Evolutionary conservation across 2,797 vertebrate species (phyloP), one percentile per base, ranked within the genome.

Genomic region (Balearica regulorum): DNA sequence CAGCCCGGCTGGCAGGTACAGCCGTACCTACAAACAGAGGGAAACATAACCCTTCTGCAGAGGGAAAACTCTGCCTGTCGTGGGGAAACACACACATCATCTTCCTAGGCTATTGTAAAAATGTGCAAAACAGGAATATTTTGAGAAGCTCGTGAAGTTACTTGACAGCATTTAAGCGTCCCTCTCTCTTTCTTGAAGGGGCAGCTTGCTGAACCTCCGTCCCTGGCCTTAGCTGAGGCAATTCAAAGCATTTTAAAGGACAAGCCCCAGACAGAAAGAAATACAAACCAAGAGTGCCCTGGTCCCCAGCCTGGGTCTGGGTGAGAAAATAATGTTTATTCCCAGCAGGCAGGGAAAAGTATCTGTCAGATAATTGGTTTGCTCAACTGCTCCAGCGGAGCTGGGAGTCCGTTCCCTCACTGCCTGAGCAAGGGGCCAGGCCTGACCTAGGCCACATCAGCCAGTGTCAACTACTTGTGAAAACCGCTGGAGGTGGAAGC

Each of bases 11-110:
- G n/a, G 13, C 41, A 0, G 31, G 43, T n/a, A 1, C n/a, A 9
- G 79, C 62, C 54, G 0, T 11, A 5, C 8, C 39, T 1, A 2
- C 39, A 1, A 25, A 1, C 10, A 2, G 70, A 4, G 13, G 10
- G 65, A 37, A 31, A 39, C 29, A 1, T 3, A 7, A 0, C 12
- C 16, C 22, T 37, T 2, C 31, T 3, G 62, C 55, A 3, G 49
- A 15, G 44, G 31, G 8, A 4, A 9, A 24, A 7, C 3, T 1
- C 4, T 12, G 8, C 4, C 2, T 14, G 7, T 3, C 13, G 20
- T 5, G 11, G 24, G 65, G 29, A 26, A 54, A 19, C 4, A 3
- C 11, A 1, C n/a, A 3, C 9, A 3, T 8, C 60, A 3, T 11
- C 12, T 10, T 11, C 35, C 49, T 16, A 1, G 10, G 29, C 4